Percentiles rank a stretch among this genome's conserved stretches.
phyloP scores from a whole-genome alignment of 2,797 vertebrate species.

The Taeniopygia guttata region DNA sequence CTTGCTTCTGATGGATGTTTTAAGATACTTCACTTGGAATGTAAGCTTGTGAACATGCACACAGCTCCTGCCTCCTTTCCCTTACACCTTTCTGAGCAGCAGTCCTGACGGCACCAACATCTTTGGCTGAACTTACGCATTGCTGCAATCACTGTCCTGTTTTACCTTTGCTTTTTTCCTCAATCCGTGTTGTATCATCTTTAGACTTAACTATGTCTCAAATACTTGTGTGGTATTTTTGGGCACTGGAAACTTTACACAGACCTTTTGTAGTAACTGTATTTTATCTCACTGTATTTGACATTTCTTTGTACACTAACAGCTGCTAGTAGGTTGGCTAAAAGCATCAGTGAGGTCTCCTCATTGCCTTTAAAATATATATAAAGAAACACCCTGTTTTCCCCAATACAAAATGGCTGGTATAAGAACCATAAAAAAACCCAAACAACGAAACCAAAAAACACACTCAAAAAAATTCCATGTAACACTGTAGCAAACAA shows the following conservation, averaged over 20 bases:
- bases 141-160: background rate
- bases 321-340: conserved; percentile 47
- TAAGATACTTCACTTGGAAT: background rate
- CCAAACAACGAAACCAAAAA: conserved; percentile 23
- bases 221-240: background rate
- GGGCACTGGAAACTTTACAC: background rate
- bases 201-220: background rate
- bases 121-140: background rate
- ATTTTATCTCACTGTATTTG: background rate
- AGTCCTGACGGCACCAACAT: background rate
- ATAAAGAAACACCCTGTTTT: conserved; percentile 11
- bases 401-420: conserved; percentile 68
- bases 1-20: conserved; percentile 11
- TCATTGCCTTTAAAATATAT: background rate
- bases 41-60: background rate
- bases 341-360: conserved; percentile 62
- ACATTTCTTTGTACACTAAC: conserved; percentile 7
- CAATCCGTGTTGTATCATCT: background rate
- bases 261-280: background rate
- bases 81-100: background rate
- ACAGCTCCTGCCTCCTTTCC: background rate
- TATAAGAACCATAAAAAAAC: conserved; percentile 71
- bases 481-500: conserved; percentile 56
- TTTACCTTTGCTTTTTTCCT: conserved; percentile 5
- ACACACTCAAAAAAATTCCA: conserved; percentile 23